Percentiles rank a stretch among this genome's conserved stretches.
These are phyloP conservation scores for Equus quagga DNA, from an alignment of 2,113 vertebrate species.

Conservation along the genomic window DNA sequence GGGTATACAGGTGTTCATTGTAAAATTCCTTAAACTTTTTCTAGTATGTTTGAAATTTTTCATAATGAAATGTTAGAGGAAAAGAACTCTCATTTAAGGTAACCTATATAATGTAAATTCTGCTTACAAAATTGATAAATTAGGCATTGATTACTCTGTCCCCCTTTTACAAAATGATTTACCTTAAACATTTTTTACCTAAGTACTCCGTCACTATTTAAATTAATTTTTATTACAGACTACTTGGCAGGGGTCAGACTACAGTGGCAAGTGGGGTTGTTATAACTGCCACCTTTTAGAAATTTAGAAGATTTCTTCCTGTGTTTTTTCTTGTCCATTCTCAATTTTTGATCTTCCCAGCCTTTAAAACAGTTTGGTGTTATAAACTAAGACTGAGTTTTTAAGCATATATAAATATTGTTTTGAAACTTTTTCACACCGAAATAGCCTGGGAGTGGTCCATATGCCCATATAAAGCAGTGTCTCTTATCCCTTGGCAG, in stretches of 20 bases:
- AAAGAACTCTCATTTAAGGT: not conserved
- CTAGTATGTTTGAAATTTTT: slow-evolving; percentile 28
- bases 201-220: not conserved
- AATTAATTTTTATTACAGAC: slow-evolving; percentile 1
- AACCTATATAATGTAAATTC: not conserved
- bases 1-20: not conserved
- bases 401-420: not conserved
- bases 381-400: slow-evolving; percentile 8
- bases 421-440: slow-evolving; percentile 29
- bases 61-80: not conserved
- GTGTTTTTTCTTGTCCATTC: not conserved
- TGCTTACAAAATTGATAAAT: not conserved
- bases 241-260: not conserved
- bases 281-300: slow-evolving; percentile 3
- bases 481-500: not conserved
- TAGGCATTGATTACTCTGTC: not conserved
- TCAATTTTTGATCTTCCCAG: slow-evolving; percentile 35
- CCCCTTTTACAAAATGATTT: slow-evolving; percentile 1
- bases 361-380: slow-evolving; percentile 23
- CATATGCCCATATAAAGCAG: not conserved
- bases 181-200: not conserved
- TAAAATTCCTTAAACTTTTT: not conserved
- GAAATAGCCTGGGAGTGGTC: not conserved
- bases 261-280: not conserved
- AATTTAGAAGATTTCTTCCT: not conserved